Evolutionary conservation across 2,797 vertebrate species (phyloP).

Genomic region (Myoxocephalus aenaeus): DNA sequence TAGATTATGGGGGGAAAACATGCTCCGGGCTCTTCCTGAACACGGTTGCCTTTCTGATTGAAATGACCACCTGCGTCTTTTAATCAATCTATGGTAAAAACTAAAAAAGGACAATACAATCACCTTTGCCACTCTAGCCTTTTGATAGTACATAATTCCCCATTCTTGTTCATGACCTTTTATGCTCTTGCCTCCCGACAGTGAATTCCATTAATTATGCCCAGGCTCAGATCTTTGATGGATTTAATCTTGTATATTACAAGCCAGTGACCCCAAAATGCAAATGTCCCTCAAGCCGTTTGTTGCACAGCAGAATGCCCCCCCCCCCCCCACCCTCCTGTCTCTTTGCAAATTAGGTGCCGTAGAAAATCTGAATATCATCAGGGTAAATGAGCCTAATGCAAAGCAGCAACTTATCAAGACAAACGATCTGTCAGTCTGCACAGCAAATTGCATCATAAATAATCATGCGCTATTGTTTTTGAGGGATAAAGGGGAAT

Average conservation of each 20-base stretch:
- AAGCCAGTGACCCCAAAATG: slow-evolving; percentile 81
- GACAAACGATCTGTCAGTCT: slow-evolving; percentile 85
- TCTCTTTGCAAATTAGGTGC: slow-evolving; percentile 86
- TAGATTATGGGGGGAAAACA: slow-evolving; percentile 39
- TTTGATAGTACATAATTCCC: slow-evolving; percentile 65
- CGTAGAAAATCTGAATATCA: slow-evolving; percentile 85
- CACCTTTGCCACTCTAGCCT: slow-evolving; percentile 66
- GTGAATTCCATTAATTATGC: slow-evolving; percentile 82
- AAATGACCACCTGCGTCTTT: slow-evolving; percentile 75
- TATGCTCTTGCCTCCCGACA: slow-evolving; percentile 66
- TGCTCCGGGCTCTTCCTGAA: slow-evolving; percentile 30
- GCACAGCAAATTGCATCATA: slow-evolving; percentile 79
- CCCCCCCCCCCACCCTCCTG: slow-evolving; percentile 28
- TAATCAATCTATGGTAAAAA: slow-evolving; percentile 70
- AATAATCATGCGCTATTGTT: slow-evolving; percentile 82
- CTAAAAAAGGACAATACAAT: slow-evolving; percentile 65
- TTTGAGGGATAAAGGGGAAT: slow-evolving; percentile 79
- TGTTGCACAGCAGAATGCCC: slow-evolving; percentile 56
- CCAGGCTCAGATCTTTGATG: slow-evolving; percentile 81
- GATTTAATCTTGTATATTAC: slow-evolving; percentile 89
- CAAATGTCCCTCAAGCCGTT: slow-evolving; percentile 72
- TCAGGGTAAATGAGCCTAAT: slow-evolving; percentile 85
- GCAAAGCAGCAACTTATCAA: slow-evolving; percentile 84
- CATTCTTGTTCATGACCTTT: slow-evolving; percentile 73
- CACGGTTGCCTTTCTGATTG: slow-evolving; percentile 61